Base-by-base conservation (phyloP, 2,888 invertebrate species). In the Luperina testacea region DNA sequence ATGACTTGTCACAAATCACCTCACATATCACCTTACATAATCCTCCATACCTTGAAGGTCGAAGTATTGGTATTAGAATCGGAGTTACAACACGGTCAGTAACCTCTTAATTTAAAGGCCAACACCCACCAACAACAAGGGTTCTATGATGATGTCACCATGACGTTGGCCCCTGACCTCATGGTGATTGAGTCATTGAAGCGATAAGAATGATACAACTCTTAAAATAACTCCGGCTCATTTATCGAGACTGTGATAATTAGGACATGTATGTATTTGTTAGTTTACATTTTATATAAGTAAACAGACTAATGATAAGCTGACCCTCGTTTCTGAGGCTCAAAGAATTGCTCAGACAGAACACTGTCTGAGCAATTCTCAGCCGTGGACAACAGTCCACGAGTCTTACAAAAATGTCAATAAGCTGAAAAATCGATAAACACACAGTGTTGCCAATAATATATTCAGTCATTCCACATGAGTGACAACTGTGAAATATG, bases 131-230 rank as follows among this genome's bases (percentile, higher is more conserved):
- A 87, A 76, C 83, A 83, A 86, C 89, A 38, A 38, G 88, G 88
- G 79, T 86, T 73, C 80, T 68, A 81, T 81, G 87, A 88, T 92
- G 91, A 92, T 90, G 89, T 89, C 90, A 91, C 84, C 79, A 78
- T 86, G 84, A 86, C 87, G 88, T 84, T 87, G 91, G 89, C 91
- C 92, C 86, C 84, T 90, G 89, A 90, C 91, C 90, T 90, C 84
- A 81, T 78, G 82, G 78, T 72, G 78, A 90, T 88, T 90, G 89
- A 91, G 86, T 90, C 89, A 91, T 79, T 78, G 80, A 80, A 79
- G 80, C 84, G 90, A 92, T 92, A 90, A 90, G 85, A 89, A 80
- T 88, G 89, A 90, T 89, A 88, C 83, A 87, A 84, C 77, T 82
- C 86, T 84, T 76, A 75, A 89, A 91, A 90, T 90, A 89, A 84